Percentiles rank a stretch among this genome's conserved stretches.
Conservation (phyloP, 2,797 vertebrate genomes). For the Ciconia nigra region DNA sequence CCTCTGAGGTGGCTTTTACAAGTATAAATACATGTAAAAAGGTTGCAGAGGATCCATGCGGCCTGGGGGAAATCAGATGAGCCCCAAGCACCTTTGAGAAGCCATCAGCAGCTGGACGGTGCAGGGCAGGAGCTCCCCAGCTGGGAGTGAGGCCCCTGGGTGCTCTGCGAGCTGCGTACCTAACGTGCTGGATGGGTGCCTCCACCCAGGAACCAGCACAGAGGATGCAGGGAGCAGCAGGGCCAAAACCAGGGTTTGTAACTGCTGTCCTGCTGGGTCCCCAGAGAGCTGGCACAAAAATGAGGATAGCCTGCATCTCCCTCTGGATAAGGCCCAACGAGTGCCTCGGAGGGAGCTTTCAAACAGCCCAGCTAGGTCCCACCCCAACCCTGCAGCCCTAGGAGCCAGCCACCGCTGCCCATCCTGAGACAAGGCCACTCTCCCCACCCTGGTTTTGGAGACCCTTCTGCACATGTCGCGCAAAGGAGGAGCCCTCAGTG, state of each 20-base stretch:
- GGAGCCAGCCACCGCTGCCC: neutral
- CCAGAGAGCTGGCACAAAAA: neutral
- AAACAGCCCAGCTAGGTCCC: neutral
- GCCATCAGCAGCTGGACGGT: neutral
- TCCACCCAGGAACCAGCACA: neutral
- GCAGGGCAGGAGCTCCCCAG: neutral
- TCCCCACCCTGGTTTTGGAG: neutral
- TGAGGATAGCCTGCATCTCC: neutral
- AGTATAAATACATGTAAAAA: neutral
- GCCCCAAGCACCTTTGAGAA: accelerated
- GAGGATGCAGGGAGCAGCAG: neutral
- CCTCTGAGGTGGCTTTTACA: neutral
- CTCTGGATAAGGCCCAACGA: accelerated
- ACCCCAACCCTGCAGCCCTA: accelerated
- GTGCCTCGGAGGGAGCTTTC: neutral
- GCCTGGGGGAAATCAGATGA: neutral
- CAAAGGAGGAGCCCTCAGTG: neutral
- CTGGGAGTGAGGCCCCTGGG: neutral
- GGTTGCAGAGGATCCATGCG: neutral
- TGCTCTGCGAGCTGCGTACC: neutral
- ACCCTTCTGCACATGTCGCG: neutral
- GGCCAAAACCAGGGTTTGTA: neutral
- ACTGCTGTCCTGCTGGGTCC: neutral
- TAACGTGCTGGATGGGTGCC: accelerated
- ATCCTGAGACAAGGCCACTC: neutral